Percentiles rank a stretch among this genome's conserved stretches.
phyloP scores from a whole-genome alignment of 1,140 invertebrate genomes.

The Drosophila burlai region DNA sequence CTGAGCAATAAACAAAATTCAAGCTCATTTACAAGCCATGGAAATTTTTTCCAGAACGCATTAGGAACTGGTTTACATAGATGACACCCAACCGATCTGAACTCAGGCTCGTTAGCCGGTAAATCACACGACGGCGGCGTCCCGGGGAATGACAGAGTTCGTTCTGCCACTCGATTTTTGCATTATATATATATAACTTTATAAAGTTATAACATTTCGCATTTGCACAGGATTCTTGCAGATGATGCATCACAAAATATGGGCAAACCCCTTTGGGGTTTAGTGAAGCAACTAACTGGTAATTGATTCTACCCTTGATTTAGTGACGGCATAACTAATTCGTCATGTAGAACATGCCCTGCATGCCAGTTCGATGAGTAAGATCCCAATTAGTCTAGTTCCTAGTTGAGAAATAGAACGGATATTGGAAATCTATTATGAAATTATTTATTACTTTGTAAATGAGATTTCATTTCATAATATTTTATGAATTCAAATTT shows the following conservation, averaged over 20 bases:
- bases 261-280: slow-evolving; percentile 23
- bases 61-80: slow-evolving; percentile 55
- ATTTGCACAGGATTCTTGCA: slow-evolving; percentile 21
- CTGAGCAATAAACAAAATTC: slow-evolving; percentile 1
- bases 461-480: background rate
- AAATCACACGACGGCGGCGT: slow-evolving; percentile 21
- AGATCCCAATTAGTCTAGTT: background rate
- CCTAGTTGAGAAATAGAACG: slow-evolving; percentile 5
- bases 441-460: slow-evolving; percentile 30
- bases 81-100: slow-evolving; percentile 7
- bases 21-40: slow-evolving; percentile 35
- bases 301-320: background rate
- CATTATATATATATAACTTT: background rate
- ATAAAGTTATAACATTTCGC: slow-evolving; percentile 17
- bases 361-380: slow-evolving; percentile 42
- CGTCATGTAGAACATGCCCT: slow-evolving; percentile 17
- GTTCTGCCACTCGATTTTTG: slow-evolving; percentile 18
- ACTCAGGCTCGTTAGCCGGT: slow-evolving; percentile 15
- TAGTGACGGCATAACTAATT: background rate
- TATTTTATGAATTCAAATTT: no score
- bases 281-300: background rate
- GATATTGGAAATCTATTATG: background rate
- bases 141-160: slow-evolving; percentile 19
- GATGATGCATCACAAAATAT: slow-evolving; percentile 34
- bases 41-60: slow-evolving; percentile 50